Evolutionary conservation across 2,113 vertebrate genomes (phyloP).

Genomic region (Saccopteryx leptura): DNA sequence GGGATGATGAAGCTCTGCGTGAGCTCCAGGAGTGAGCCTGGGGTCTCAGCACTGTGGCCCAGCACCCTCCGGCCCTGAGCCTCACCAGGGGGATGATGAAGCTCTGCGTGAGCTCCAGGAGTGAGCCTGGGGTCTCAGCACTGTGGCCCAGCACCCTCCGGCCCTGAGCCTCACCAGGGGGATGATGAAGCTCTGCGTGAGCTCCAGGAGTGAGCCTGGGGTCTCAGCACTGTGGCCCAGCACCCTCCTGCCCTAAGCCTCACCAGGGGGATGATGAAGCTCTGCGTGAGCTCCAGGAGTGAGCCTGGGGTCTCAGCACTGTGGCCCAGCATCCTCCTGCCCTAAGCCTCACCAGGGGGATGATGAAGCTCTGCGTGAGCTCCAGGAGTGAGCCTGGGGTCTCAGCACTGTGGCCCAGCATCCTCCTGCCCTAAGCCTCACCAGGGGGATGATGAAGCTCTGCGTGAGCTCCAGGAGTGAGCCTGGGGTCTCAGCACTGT

Average conservation of each 20-base stretch:
- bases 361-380: constrained; percentile 97
- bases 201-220: constrained; percentile 93
- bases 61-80: rapidly evolving
- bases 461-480: constrained; percentile 97
- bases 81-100: constrained; percentile 97
- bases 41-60: neutral
- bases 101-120: constrained; percentile 97
- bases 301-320: rapidly evolving
- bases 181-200: constrained; percentile 97
- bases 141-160: rapidly evolving
- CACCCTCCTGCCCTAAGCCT: constrained; percentile 48
- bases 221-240: rapidly evolving
- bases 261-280: constrained; percentile 97
- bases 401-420: rapidly evolving
- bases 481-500: neutral
- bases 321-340: rapidly evolving
- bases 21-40: constrained; percentile 95
- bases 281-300: constrained; percentile 97
- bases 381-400: constrained; percentile 91
- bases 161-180: constrained; percentile 91
- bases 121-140: neutral
- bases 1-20: constrained; percentile 98
- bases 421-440: constrained; percentile 79
- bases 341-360: constrained; percentile 92
- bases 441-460: constrained; percentile 97